Percentiles rank a stretch among this genome's conserved stretches.
Conservation (phyloP, 2,888 invertebrate genomes). For the Ethmia dodecea region DNA sequence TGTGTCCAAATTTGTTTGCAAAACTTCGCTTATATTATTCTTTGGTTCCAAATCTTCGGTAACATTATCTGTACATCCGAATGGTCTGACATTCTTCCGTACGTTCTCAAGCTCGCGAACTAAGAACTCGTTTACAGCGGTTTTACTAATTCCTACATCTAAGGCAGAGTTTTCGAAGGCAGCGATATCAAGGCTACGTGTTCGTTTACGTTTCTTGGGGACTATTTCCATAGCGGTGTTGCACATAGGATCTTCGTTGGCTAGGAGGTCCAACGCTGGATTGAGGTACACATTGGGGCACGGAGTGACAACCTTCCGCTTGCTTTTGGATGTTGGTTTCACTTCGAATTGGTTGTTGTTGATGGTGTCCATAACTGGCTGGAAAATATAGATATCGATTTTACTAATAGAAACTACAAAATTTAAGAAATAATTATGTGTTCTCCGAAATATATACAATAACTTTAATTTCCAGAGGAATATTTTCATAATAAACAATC, state of each 20-base stretch:
- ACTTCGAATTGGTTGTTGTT: conserved; percentile 71
- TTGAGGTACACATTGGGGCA: conserved; percentile 61
- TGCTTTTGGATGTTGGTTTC: conserved; percentile 44
- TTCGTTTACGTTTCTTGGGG: conserved; percentile 62
- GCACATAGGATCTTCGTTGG: conserved; percentile 68
- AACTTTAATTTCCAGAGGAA: no score
- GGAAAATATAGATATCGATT: no score
- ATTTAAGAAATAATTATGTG: no score
- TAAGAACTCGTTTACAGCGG: conserved; percentile 55
- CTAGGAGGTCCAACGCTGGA: conserved; percentile 63
- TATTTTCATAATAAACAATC: no score
- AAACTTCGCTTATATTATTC: no score
- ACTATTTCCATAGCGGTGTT: conserved; percentile 70
- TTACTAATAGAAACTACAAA: no score
- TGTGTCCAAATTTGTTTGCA: no score
- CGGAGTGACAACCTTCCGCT: conserved; percentile 55
- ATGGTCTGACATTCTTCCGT: conserved; percentile 39
- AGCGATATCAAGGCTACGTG: conserved; percentile 51
- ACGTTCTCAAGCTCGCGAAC: conserved; percentile 63
- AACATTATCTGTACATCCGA: no score
- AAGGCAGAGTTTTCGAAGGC: conserved; percentile 65
- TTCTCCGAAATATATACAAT: no score
- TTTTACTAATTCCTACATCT: conserved; percentile 55
- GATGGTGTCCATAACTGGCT: conserved; percentile 46
- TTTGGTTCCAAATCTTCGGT: no score